A percentile compares a stretch with the other conserved stretches of the same genome.
These are phyloP conservation scores for Micromys minutus DNA, from an alignment of 2,113 vertebrate species.

Conservation along the genomic window DNA sequence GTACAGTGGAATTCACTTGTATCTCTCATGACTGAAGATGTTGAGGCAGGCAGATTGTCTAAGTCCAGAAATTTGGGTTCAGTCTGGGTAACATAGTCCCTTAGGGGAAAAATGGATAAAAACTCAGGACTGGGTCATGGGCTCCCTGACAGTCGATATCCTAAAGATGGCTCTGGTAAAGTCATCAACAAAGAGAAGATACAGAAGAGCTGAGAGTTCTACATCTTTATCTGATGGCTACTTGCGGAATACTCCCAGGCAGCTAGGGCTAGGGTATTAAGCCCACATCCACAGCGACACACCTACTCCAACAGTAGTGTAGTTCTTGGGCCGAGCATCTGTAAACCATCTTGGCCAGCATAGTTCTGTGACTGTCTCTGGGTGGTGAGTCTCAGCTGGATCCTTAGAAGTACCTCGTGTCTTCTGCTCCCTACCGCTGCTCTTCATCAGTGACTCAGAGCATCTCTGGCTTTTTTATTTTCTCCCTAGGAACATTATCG, in stretches of 20 bases:
- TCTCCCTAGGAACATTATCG: slow-evolving; percentile 68
- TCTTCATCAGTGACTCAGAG: slow-evolving; percentile 54
- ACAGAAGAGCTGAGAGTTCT: too few relatives aligned
- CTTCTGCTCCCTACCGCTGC: background rate
- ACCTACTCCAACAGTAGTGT: too few relatives aligned
- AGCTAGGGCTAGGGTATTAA: too few relatives aligned
- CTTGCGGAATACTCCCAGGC: too few relatives aligned
- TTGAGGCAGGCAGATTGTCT: background rate
- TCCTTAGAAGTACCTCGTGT: background rate
- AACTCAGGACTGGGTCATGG: background rate
- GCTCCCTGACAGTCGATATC: background rate
- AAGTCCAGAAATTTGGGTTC: background rate
- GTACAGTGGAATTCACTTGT: background rate
- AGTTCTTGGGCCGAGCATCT: too few relatives aligned
- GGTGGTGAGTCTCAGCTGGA: background rate
- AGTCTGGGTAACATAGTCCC: background rate
- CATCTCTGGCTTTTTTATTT: slow-evolving; percentile 69
- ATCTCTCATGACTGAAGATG: background rate
- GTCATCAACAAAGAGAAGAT: background rate
- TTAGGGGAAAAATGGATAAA: background rate
- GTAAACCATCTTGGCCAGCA: background rate
- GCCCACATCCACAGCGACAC: too few relatives aligned
- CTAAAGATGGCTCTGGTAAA: background rate
- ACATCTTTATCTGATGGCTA: too few relatives aligned
- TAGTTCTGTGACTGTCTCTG: background rate